Evolutionary conservation across 1,140 invertebrate species (phyloP).

Genomic region (Dysdera silvatica): DNA sequence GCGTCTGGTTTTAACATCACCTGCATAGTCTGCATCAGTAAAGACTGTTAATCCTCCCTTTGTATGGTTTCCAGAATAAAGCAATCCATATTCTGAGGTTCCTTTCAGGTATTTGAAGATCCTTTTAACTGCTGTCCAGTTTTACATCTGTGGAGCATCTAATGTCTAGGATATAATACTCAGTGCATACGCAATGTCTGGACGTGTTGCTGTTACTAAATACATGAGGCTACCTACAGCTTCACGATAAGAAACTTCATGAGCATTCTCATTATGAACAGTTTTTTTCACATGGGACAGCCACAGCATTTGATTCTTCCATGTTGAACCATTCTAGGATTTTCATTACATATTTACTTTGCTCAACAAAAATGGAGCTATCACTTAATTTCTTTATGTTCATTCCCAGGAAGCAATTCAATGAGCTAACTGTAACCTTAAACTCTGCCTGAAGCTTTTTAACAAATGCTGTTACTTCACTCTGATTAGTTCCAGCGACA

Average conservation of each 20-base stretch:
- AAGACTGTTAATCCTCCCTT: slow-evolving; percentile 18
- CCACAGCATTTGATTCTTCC: slow-evolving; percentile 12
- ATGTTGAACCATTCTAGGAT: slow-evolving; percentile 27
- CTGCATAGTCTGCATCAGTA: slow-evolving; percentile 36
- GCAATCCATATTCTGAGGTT: slow-evolving; percentile 34
- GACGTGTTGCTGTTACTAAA: slow-evolving; percentile 42
- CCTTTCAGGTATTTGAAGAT: slow-evolving; percentile 46
- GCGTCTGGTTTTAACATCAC: slow-evolving; percentile 2
- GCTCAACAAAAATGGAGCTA: slow-evolving; percentile 21
- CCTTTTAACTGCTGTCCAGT: slow-evolving; percentile 42
- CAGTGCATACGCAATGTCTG: slow-evolving; percentile 46
- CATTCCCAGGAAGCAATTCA: slow-evolving; percentile 18
- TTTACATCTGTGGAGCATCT: neutral
- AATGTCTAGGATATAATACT: slow-evolving; percentile 19
- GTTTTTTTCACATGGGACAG: slow-evolving; percentile 11
- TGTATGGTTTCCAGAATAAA: neutral
- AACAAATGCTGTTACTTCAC: slow-evolving; percentile 9
- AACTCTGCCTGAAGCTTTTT: slow-evolving; percentile 4
- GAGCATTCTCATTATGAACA: neutral
- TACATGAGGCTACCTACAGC: slow-evolving; percentile 41
- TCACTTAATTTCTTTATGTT: slow-evolving; percentile 2
- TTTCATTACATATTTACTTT: slow-evolving; percentile 4
- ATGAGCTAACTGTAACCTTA: slow-evolving; percentile 6
- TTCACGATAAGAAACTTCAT: slow-evolving; percentile 24
- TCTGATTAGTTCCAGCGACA: slow-evolving; percentile 32